Base-by-base conservation (phyloP, 2,113 vertebrate genomes). In the Tragulus kanchil region DNA sequence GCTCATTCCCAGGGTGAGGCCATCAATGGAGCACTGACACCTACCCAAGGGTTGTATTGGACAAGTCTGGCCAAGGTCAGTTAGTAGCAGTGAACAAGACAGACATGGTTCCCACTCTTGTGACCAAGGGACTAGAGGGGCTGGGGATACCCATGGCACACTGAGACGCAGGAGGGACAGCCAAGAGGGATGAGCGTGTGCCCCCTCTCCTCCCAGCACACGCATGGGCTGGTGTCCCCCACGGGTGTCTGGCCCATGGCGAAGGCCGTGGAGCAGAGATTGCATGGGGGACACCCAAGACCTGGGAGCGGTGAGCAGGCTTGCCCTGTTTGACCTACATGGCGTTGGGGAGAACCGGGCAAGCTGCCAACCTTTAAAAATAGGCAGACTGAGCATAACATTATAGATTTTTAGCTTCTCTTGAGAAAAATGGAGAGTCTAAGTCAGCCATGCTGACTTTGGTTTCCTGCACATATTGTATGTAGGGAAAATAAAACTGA, bases 331-430 rank as follows among this genome's bases (percentile, higher is more conserved):
- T 83, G 36, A 88, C 31, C 28, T 42, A 54, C 7, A 56, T 6
- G 16, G n/a, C 56, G 75, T 36, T 82, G 36, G n/a, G 54, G 61
- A 92, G 78, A 62, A 50, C 15, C 19, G 10, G 86, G 21, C n/a
- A 87, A 54, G 11, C 36, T 56, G 26, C 14, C 48, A 71, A 48
- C 26, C 81, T 81, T 73, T 87, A 62, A 85, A 85, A 79, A 62
- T 64, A 73, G n/a, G 62, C 16, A 52, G 45, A 71, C 28, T 62
- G n/a, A 56, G 26, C 56, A 87, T n/a, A 56, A 81, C 86, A 56
- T 86, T 86, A 56, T 48, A 73, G 64, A 19, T 87, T 95, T 95
- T 64, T 61, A 92, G 26, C 7, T 82, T 82, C 59, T 85, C 75
- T 82, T 36, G 26, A 26, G 59, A 81, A 88, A 88, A 61, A 14